Evolutionary conservation across 2,113 vertebrate species (phyloP).

Genomic region (Corythoichthys haematopterus): DNA sequence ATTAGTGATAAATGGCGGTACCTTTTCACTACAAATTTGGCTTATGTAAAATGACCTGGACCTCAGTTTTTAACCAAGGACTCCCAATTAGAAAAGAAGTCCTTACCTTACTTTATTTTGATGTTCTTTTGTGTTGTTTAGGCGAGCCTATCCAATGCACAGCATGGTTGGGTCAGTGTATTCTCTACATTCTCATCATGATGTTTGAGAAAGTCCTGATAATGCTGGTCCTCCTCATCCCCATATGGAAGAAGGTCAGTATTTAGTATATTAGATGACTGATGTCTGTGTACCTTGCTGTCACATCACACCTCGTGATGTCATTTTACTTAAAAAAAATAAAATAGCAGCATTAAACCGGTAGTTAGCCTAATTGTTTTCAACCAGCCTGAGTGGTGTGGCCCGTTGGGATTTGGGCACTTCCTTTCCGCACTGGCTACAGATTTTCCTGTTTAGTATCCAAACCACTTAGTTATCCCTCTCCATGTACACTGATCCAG

Average conservation of each 20-base stretch:
- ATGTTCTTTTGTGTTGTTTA: conserved; percentile 38
- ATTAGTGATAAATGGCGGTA: not conserved
- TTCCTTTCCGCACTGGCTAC: no score
- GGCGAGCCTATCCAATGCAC: conserved; percentile 91
- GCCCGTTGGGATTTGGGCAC: no score
- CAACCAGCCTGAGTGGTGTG: no score
- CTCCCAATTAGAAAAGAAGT: not conserved
- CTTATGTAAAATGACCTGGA: not conserved
- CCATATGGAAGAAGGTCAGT: conserved; percentile 93
- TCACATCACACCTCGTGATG: no score
- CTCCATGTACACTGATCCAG: no score
- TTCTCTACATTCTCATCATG: conserved; percentile 96
- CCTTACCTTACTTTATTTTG: not conserved
- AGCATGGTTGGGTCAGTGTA: conserved; percentile 92
- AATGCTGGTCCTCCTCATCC: conserved; percentile 92
- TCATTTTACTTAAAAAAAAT: no score
- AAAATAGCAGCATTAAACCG: no score
- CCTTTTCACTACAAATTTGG: not conserved
- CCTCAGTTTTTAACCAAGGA: not conserved
- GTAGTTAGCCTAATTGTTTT: no score
- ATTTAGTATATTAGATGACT: not conserved
- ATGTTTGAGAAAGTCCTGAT: conserved; percentile 94
- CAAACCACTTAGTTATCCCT: no score
- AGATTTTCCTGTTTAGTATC: no score
- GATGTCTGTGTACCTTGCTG: no score